Evolutionary conservation across 1,140 invertebrate genomes (phyloP).

Genomic region (Ceratosolen fusciceps): DNA sequence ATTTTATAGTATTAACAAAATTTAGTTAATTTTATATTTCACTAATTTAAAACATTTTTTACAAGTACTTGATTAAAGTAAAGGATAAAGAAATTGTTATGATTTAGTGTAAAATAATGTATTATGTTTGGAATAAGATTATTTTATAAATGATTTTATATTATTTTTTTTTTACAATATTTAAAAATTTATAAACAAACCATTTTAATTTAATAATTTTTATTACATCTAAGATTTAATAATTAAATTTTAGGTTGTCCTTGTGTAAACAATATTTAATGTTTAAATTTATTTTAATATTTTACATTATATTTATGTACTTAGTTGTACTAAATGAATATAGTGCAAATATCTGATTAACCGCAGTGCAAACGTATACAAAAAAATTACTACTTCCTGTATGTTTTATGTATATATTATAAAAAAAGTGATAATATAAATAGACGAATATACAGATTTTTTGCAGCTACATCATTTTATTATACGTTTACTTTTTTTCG

Average conservation of each 20-base stretch:
- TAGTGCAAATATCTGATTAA: conserved; percentile 22
- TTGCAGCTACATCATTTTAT: not conserved
- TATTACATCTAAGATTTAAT: not conserved
- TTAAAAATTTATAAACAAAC: not conserved
- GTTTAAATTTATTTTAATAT: too few species aligned
- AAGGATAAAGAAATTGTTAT: too few species aligned
- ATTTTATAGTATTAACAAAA: too few species aligned
- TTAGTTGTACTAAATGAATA: not conserved
- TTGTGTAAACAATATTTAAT: not conserved
- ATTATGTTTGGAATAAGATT: too few species aligned
- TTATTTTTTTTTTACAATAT: not conserved
- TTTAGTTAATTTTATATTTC: too few species aligned
- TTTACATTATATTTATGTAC: too few species aligned
- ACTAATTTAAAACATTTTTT: too few species aligned
- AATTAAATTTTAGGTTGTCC: not conserved
- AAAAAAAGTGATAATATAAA: conserved; percentile 14
- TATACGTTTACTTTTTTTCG: not conserved
- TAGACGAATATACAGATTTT: too few species aligned
- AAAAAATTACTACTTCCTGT: conserved; percentile 1
- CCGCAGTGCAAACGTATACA: not conserved
- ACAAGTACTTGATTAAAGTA: too few species aligned
- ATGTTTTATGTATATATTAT: not conserved
- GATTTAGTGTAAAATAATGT: too few species aligned
- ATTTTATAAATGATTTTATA: too few species aligned
- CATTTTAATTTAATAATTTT: not conserved